Evolutionary conservation across 2,797 vertebrate genomes (phyloP), one percentile per base, ranked within the genome.

Genomic region (Acrossocheilus wenchowensis): DNA sequence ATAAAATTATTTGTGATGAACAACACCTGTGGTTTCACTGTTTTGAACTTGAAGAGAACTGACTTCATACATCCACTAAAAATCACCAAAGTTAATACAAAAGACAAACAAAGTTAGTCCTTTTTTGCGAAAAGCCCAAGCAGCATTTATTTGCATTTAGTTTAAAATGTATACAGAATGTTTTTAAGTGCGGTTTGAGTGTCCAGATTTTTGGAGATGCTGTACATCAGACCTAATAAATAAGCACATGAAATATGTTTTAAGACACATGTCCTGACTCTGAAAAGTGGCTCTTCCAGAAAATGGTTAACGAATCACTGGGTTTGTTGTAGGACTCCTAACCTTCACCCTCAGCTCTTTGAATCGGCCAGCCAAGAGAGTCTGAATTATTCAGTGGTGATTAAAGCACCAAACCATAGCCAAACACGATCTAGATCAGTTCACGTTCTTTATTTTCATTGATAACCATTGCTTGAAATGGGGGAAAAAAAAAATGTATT

Each of bases 341-440:
- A 52, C 66, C 19, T 54, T 50, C 3, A 36, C 48, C 48, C 36
- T 82, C 21, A 71, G 69, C 66, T 39, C 19, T 71, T 48, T 4
- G 19, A 66, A 71, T 34, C 75, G 57, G 12, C 66, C 60, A 45
- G 21, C 19, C 19, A 41, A 39, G 21, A 82, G 45, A 39, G 8
- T 39, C 23, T 82, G 64, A 82, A 82, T 82, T 39, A 82, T 82
- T 71, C 81, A 82, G 85, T 66, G 48, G 54, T 43, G 64, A 77
- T 64, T 82, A 80, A 23, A 83, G 64, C 52, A 81, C 19, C 12
- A 79, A 86, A 81, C 66, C 81, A 74, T 86, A n/a, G 17, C 21
- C 41, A 45, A 90, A 88, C 62, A 85, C 79, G 81, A 88, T 87
- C 69, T 68, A 34, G 71, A 88, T 89, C 68, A 86, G 84, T 87